A percentile compares a stretch with the other conserved stretches of the same genome.
Conservation (phyloP, 2,113 vertebrate species). For the Petaurus breviceps region DNA sequence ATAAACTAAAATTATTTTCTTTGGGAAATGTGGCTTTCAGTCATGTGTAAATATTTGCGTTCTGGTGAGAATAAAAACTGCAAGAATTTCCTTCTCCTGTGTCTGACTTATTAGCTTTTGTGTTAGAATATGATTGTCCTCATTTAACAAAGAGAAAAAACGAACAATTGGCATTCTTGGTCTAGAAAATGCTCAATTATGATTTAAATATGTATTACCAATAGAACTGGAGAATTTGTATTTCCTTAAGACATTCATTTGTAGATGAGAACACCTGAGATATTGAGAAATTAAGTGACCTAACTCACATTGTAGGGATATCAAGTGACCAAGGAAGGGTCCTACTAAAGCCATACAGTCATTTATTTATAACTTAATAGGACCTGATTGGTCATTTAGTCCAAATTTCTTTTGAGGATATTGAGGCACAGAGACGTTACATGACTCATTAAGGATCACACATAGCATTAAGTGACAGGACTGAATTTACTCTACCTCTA, state of each 20-base stretch:
- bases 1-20: constrained; percentile 19
- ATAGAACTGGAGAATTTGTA: neutral
- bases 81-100: neutral
- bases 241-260: neutral
- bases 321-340: neutral
- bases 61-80: neutral
- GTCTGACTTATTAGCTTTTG: neutral
- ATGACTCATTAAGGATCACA: neutral
- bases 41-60: neutral
- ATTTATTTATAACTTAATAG: neutral
- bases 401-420: neutral
- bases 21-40: neutral
- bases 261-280: neutral
- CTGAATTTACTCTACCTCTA: neutral
- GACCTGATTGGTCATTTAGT: neutral
- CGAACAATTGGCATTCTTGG: neutral
- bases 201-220: neutral
- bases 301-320: neutral
- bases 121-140: neutral
- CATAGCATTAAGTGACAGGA: neutral
- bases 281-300: neutral
- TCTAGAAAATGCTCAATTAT: neutral
- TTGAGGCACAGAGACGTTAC: neutral
- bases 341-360: neutral
- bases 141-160: neutral